Evolutionary conservation across 2,888 invertebrate species (phyloP).

Genomic region (Drosophila monieri): DNA sequence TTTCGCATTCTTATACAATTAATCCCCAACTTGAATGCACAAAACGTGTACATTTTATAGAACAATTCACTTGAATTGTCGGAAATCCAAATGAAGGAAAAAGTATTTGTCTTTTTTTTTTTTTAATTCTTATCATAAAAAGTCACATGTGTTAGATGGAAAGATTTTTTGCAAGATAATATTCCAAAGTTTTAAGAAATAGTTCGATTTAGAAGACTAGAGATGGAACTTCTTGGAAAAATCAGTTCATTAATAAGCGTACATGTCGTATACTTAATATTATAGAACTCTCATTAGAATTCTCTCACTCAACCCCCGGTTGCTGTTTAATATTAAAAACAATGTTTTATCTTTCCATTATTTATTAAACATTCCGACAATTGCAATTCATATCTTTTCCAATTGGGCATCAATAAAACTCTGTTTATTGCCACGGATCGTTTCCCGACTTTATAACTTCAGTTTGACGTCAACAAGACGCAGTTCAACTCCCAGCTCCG

Average conservation of each 20-base stretch:
- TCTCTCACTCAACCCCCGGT: background rate
- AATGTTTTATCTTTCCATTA: background rate
- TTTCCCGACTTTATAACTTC: slow-evolving; percentile 19
- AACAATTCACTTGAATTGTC: slow-evolving; percentile 41
- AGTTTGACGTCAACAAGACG: slow-evolving; percentile 36
- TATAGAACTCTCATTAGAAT: no score
- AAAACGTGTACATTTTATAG: slow-evolving; percentile 28
- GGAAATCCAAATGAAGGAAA: slow-evolving; percentile 32
- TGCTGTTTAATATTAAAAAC: background rate
- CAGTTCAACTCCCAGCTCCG: background rate
- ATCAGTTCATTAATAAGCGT: no score
- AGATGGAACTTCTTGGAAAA: no score
- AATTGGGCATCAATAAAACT: slow-evolving; percentile 22
- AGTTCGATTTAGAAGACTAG: no score
- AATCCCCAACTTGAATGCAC: slow-evolving; percentile 33
- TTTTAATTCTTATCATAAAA: slow-evolving; percentile 2
- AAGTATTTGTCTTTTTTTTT: background rate
- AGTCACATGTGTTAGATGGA: slow-evolving; percentile 17
- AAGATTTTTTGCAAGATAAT: slow-evolving; percentile 15
- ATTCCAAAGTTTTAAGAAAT: background rate
- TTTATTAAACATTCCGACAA: background rate
- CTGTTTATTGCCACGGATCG: slow-evolving; percentile 19
- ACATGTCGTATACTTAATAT: background rate
- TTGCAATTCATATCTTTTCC: background rate
- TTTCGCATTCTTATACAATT: slow-evolving; percentile 44